A percentile compares a stretch with the other conserved stretches of the same genome.
Evolutionary conservation across 2,797 vertebrate species (phyloP).

Genomic region (Remorina albescens): DNA sequence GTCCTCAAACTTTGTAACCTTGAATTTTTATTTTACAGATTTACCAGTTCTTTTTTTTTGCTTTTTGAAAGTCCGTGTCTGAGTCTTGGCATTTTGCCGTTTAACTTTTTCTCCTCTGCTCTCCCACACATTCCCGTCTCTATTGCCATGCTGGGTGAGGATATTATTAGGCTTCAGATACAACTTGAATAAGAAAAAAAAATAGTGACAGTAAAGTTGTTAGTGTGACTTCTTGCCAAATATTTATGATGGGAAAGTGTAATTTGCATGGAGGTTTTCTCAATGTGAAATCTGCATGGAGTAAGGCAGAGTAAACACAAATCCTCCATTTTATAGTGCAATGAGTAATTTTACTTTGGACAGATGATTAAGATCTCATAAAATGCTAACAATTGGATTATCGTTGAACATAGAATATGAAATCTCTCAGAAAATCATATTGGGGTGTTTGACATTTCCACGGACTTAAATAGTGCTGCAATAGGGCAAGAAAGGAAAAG

Average conservation of each 20-base stretch:
- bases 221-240: slow-evolving; percentile 34
- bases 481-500: slow-evolving; percentile 16
- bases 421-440: background rate
- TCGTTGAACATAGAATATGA: background rate
- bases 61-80: slow-evolving; percentile 60
- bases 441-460: slow-evolving; percentile 6
- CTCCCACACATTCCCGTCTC: slow-evolving; percentile 73
- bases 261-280: slow-evolving; percentile 31
- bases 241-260: slow-evolving; percentile 27
- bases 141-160: slow-evolving; percentile 53
- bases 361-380: background rate
- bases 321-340: slow-evolving; percentile 25
- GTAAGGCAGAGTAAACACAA: slow-evolving; percentile 18
- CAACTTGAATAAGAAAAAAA: slow-evolving; percentile 21
- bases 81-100: slow-evolving; percentile 78
- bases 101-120: slow-evolving; percentile 60
- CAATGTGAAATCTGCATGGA: slow-evolving; percentile 6
- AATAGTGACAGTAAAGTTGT: slow-evolving; percentile 33
- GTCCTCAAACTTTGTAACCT: slow-evolving; percentile 60
- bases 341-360: background rate
- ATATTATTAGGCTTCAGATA: slow-evolving; percentile 46
- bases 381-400: slow-evolving; percentile 4
- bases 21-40: slow-evolving; percentile 71
- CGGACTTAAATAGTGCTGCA: slow-evolving; percentile 34
- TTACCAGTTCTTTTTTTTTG: slow-evolving; percentile 50